Evolutionary conservation across 2,113 vertebrate genomes (phyloP).

Genomic region (Ovis canadensis): DNA sequence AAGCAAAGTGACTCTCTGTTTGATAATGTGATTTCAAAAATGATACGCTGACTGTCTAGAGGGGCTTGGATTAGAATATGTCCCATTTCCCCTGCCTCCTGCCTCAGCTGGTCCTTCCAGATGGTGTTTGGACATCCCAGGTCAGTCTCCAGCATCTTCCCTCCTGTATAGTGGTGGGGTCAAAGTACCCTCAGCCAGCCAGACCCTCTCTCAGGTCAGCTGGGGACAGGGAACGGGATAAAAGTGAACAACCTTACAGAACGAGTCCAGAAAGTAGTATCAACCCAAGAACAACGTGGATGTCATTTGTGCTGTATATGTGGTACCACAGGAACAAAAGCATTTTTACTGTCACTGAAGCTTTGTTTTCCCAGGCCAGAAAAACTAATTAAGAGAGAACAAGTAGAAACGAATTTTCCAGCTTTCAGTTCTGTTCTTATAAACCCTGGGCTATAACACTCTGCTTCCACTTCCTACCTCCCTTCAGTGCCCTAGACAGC

Average conservation of each 20-base stretch:
- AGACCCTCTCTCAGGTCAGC: background rate
- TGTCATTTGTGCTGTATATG: background rate
- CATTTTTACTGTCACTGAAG: background rate
- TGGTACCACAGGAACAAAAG: background rate
- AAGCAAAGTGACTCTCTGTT: background rate
- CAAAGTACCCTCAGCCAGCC: background rate
- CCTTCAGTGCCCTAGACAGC: accelerated
- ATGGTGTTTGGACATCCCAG: background rate
- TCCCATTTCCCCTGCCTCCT: background rate
- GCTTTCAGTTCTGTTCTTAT: background rate
- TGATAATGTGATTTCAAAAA: background rate
- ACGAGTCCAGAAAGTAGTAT: background rate
- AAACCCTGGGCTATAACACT: background rate
- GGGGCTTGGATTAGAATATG: background rate
- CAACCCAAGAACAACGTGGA: background rate
- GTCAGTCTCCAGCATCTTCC: background rate
- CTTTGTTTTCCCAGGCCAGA: background rate
- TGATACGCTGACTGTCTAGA: background rate
- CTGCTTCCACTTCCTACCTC: background rate
- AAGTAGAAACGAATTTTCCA: background rate
- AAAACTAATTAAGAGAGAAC: background rate
- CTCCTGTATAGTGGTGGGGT: accelerated
- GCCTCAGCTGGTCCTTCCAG: background rate
- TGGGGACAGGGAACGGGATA: background rate
- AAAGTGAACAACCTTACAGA: background rate